Evolutionary conservation across 2,797 vertebrate genomes (phyloP).

Genomic region (Lepus oiostolus): DNA sequence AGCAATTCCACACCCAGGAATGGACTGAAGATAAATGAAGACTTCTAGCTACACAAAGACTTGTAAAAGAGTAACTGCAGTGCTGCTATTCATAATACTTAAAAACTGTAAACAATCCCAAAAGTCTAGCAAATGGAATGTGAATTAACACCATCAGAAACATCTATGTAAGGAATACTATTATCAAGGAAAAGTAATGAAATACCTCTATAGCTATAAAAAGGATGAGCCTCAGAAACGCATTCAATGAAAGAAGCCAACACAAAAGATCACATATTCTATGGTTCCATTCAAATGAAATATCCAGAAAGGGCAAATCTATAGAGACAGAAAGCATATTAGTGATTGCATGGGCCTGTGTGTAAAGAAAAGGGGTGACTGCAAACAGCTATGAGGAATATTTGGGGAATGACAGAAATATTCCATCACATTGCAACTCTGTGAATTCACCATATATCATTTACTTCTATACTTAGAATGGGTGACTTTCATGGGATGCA

Average conservation of each 20-base stretch:
- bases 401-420: neutral
- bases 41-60: neutral
- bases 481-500: neutral
- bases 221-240: neutral
- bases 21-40: conserved; percentile 6
- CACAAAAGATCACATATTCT: neutral
- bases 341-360: neutral
- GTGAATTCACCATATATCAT: neutral
- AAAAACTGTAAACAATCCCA: neutral
- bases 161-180: neutral
- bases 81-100: neutral
- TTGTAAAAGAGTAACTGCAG: neutral
- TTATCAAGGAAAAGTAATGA: neutral
- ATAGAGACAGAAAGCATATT: neutral
- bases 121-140: neutral
- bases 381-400: neutral
- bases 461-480: neutral
- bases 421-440: neutral
- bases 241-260: neutral
- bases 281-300: neutral
- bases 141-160: neutral
- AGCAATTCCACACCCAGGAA: neutral
- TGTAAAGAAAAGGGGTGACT: neutral
- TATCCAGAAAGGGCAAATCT: neutral
- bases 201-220: neutral